Evolutionary conservation across 2,113 vertebrate species (phyloP).

Genomic region (Trematomus loennbergii): DNA sequence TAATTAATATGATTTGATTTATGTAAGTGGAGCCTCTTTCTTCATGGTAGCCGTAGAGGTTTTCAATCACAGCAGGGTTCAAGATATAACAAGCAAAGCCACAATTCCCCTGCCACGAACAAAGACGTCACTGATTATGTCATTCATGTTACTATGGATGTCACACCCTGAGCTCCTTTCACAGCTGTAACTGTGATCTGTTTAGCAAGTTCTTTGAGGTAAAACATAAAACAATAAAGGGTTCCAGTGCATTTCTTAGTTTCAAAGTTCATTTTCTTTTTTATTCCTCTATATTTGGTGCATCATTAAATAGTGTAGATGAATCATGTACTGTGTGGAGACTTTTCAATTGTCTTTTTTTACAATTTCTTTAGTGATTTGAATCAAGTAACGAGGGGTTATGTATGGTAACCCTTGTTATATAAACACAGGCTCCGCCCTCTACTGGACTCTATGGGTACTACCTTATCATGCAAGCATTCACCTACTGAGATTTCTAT

Average conservation of each 20-base stretch:
- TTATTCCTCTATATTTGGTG: neutral
- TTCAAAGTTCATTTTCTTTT: slow-evolving; percentile 14
- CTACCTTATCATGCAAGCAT: too few relatives aligned
- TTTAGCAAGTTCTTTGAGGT: slow-evolving; percentile 9
- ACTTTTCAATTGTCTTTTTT: too few relatives aligned
- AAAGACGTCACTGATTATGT: too few relatives aligned
- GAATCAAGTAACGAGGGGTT: too few relatives aligned
- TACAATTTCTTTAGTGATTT: too few relatives aligned
- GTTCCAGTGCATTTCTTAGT: slow-evolving; percentile 1
- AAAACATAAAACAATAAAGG: slow-evolving; percentile 4
- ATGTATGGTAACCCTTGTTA: too few relatives aligned
- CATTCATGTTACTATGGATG: neutral
- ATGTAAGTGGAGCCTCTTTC: neutral
- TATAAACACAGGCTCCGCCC: too few relatives aligned
- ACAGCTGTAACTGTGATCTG: neutral
- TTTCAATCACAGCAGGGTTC: neutral
- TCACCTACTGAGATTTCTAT: too few relatives aligned
- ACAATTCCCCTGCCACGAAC: neutral
- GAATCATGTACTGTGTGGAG: neutral
- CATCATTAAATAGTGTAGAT: neutral
- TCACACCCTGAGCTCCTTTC: neutral
- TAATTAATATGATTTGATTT: too few relatives aligned
- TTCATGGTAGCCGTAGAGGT: neutral
- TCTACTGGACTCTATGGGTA: too few relatives aligned
- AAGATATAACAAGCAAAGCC: neutral